Evolutionary conservation across 2,797 vertebrate genomes (phyloP).

Genomic region (Mallotus villosus): DNA sequence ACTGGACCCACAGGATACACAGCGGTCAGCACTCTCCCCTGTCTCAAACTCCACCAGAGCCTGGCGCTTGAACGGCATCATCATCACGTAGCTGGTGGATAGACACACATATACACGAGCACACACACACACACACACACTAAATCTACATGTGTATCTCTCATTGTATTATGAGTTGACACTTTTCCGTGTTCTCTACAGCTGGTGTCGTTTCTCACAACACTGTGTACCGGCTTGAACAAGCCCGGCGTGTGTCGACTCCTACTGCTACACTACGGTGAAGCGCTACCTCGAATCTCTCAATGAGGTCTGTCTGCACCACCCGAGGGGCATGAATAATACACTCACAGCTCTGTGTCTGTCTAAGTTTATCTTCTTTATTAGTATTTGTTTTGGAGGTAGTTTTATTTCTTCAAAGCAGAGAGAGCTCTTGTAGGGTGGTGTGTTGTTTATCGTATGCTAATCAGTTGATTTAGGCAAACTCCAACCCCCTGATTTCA

Average conservation of each 20-base stretch:
- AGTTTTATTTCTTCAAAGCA: background rate
- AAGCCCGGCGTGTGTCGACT: no score
- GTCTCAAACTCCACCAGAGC: constrained; percentile 95
- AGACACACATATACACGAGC: background rate
- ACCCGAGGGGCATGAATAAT: constrained; percentile 36
- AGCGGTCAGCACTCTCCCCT: constrained; percentile 88
- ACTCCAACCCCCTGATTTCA: no score
- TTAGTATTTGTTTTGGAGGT: background rate
- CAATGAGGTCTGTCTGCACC: constrained; percentile 7
- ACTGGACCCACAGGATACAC: constrained; percentile 86
- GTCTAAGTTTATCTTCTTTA: background rate
- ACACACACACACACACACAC: background rate
- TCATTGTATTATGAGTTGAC: background rate
- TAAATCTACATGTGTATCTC: background rate
- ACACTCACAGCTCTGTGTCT: background rate
- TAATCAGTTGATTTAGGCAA: no score
- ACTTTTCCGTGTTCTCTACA: background rate
- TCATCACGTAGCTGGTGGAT: constrained; percentile 92
- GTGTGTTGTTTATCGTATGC: no score
- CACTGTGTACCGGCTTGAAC: no score
- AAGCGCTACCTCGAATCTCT: no score
- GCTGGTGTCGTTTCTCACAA: no score
- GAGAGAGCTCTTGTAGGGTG: background rate
- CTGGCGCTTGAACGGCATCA: constrained; percentile 98
- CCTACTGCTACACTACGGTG: no score